Evolutionary conservation across 2,888 invertebrate species (phyloP).

Genomic region (Arenicola marina): DNA sequence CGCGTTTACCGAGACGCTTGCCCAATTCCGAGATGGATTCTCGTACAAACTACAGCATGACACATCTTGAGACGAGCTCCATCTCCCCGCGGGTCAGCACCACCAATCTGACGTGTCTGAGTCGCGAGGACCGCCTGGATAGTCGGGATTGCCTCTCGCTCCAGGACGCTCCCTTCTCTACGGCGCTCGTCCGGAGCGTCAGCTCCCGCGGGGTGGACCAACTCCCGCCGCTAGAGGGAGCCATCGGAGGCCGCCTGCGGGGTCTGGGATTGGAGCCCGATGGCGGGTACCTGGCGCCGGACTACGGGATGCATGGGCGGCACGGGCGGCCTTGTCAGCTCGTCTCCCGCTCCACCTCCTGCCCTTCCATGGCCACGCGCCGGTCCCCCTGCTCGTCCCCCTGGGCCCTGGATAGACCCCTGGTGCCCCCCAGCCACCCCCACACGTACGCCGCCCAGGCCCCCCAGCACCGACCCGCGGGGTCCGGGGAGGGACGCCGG

Average conservation of each 20-base stretch:
- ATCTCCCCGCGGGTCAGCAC: constrained; percentile 10
- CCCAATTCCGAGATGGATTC: background rate
- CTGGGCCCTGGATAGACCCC: background rate
- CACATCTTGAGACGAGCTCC: constrained; percentile 5
- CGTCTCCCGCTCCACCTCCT: constrained; percentile 6
- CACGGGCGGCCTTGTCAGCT: background rate
- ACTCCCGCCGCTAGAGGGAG: constrained; percentile 1
- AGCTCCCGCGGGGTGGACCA: constrained; percentile 2
- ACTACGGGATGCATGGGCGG: background rate
- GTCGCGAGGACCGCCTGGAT: background rate
- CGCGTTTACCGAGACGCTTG: background rate
- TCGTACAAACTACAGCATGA: background rate
- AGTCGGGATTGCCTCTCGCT: background rate
- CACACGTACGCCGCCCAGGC: background rate
- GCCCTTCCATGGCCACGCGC: constrained; percentile 6
- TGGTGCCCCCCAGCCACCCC: background rate
- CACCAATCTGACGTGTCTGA: constrained; percentile 3
- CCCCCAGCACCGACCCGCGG: too few relatives aligned
- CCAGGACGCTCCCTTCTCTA: background rate
- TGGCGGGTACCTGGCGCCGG: background rate
- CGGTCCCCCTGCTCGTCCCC: background rate
- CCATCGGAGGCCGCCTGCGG: background rate
- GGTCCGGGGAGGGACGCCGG: background rate
- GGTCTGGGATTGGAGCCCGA: too few relatives aligned
- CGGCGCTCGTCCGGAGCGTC: constrained; percentile 1